phyloP scores from a whole-genome alignment of 2,888 invertebrate species.

The Lithophane ornitopus region DNA sequence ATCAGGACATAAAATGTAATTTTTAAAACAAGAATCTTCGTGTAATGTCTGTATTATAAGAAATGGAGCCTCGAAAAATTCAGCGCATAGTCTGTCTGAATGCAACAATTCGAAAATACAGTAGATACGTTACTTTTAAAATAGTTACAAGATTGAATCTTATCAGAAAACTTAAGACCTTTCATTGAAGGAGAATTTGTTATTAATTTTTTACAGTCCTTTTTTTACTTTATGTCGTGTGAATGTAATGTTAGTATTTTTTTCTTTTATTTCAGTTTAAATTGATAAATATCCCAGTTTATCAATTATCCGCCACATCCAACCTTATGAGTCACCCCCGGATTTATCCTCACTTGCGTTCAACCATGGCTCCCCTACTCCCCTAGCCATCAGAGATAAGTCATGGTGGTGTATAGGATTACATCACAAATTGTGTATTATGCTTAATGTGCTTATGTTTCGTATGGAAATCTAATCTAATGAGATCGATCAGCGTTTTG shows the following conservation, averaged over 20 bases:
- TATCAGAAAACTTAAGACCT: no score
- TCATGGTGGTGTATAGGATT: conserved; percentile 81
- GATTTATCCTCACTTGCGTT: conserved; percentile 17
- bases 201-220: no score
- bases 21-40: not conserved
- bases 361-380: conserved; percentile 51
- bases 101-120: no score
- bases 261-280: not conserved
- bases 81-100: no score
- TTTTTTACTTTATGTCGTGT: no score
- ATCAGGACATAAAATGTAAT: not conserved
- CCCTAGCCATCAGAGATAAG: conserved; percentile 63
- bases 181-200: no score
- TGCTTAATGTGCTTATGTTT: conserved; percentile 70
- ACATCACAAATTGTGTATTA: conserved; percentile 75
- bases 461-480: conserved; percentile 63
- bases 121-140: no score
- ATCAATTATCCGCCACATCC: not conserved
- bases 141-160: no score
- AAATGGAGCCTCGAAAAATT: no score
- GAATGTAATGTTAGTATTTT: not conserved
- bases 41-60: not conserved
- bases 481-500: conserved; percentile 23
- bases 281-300: not conserved
- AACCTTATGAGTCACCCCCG: not conserved